Conservation (phyloP, 2,113 vertebrate genomes). For the Platichthys stellatus region DNA sequence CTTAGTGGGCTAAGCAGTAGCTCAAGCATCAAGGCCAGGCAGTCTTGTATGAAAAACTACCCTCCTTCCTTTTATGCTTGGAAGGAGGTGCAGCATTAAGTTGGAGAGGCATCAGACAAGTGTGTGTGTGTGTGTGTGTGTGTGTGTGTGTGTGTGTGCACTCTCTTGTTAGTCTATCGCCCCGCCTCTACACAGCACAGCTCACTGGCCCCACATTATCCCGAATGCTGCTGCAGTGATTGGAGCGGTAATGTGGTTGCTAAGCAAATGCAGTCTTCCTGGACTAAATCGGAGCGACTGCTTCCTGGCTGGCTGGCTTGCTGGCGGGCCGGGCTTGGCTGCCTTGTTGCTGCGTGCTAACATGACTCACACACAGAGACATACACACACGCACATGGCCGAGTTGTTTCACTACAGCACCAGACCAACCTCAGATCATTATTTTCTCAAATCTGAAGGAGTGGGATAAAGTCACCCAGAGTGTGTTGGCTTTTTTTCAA, state of each 20-base stretch:
- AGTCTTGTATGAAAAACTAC: conserved; percentile 37
- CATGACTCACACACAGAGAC: conserved; percentile 28
- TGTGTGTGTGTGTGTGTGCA: conserved; percentile 31
- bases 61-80: conserved; percentile 64
- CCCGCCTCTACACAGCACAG: conserved; percentile 53
- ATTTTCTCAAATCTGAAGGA: not conserved
- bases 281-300: conserved; percentile 70
- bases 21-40: conserved; percentile 57
- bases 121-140: conserved; percentile 42
- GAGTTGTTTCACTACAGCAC: conserved; percentile 12
- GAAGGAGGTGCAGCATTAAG: conserved; percentile 61
- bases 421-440: not conserved
- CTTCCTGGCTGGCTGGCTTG: conserved; percentile 66
- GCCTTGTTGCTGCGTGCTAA: conserved; percentile 11
- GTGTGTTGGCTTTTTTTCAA: not conserved
- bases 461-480: too few species aligned
- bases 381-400: conserved; percentile 25
- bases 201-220: conserved; percentile 65
- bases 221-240: conserved; percentile 72
- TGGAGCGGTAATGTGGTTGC: conserved; percentile 79
- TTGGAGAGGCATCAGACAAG: conserved; percentile 49
- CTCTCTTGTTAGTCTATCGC: conserved; percentile 43
- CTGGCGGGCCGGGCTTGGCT: conserved; percentile 40
- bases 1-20: conserved; percentile 41
- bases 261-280: conserved; percentile 79